Conservation (phyloP, 1,140 invertebrate species). For the Zaprionus taronus region DNA sequence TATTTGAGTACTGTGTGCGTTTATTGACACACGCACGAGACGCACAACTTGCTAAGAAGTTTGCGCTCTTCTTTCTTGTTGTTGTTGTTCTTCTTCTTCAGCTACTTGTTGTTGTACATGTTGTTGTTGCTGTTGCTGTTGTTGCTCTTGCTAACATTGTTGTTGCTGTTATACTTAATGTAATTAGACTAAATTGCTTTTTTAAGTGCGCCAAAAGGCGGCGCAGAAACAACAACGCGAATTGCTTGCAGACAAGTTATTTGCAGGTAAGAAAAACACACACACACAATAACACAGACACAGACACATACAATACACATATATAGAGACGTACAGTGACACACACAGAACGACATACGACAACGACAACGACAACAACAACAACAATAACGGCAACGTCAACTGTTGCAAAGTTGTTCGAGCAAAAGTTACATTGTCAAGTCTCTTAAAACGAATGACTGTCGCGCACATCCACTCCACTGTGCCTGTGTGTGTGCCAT, state of each 20-base stretch:
- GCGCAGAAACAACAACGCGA: slow-evolving; percentile 37
- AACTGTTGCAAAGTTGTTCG: slow-evolving; percentile 40
- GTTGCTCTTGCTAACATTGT: slow-evolving; percentile 25
- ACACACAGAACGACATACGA: background rate
- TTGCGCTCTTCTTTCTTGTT: slow-evolving; percentile 32
- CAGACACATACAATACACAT: background rate
- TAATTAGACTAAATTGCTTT: slow-evolving; percentile 83
- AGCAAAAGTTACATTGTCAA: slow-evolving; percentile 53
- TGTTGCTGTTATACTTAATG: slow-evolving; percentile 76
- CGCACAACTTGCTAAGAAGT: slow-evolving; percentile 54
- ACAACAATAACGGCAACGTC: background rate
- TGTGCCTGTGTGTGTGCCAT: background rate
- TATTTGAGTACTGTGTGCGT: slow-evolving; percentile 60
- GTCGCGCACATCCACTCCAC: slow-evolving; percentile 11
- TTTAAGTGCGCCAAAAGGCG: slow-evolving; percentile 67
- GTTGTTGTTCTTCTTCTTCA: slow-evolving; percentile 11
- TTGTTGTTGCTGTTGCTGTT: slow-evolving; percentile 33
- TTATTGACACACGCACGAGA: slow-evolving; percentile 78
- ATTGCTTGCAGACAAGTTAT: slow-evolving; percentile 1
- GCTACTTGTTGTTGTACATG: slow-evolving; percentile 40
- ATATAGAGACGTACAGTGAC: background rate
- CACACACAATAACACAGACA: no score
- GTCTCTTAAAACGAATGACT: slow-evolving; percentile 47
- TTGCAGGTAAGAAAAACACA: slow-evolving; percentile 8
- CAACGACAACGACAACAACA: background rate